These are phyloP conservation scores for Sclerurus mexicanus DNA, from an alignment of 2,113 vertebrate genomes.

Conservation along the genomic window DNA sequence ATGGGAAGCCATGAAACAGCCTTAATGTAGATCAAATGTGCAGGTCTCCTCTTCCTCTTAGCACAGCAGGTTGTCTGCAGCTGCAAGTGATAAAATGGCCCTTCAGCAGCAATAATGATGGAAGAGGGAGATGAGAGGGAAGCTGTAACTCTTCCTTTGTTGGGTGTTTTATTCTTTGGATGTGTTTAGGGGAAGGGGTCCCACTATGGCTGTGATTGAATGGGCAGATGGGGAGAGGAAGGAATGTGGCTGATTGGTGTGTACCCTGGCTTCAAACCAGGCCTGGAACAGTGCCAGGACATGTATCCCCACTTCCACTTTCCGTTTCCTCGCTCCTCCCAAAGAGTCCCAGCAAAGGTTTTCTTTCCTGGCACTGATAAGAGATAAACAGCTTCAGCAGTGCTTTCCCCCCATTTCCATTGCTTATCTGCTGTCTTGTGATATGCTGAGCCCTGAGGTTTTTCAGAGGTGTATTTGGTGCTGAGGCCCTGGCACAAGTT, in stretches of 20 bases:
- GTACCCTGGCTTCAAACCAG: not conserved
- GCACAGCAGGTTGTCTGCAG: constrained; percentile 1
- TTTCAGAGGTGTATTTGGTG: not conserved
- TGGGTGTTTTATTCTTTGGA: not conserved
- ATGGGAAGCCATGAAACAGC: not conserved
- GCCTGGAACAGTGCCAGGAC: not conserved
- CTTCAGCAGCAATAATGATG: not conserved
- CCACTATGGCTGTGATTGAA: not conserved
- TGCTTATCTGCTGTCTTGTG: not conserved
- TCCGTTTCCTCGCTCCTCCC: not conserved
- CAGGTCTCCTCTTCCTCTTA: not conserved
- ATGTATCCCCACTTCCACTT: not conserved
- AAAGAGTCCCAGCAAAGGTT: not conserved
- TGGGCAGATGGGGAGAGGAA: not conserved
- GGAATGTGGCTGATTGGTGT: not conserved
- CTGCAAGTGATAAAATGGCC: constrained; percentile 63
- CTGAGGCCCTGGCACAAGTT: not conserved
- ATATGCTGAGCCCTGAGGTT: not conserved
- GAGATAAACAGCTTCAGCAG: not conserved
- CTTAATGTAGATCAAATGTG: constrained; percentile 26
- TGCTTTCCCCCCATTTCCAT: not conserved
- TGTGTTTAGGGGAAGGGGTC: not conserved
- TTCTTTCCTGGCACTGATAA: not conserved
- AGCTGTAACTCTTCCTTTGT: not conserved
- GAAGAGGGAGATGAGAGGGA: not conserved